Evolutionary conservation across 1,140 invertebrate genomes (phyloP).

Genomic region (Lamellibrachia luymesi): DNA sequence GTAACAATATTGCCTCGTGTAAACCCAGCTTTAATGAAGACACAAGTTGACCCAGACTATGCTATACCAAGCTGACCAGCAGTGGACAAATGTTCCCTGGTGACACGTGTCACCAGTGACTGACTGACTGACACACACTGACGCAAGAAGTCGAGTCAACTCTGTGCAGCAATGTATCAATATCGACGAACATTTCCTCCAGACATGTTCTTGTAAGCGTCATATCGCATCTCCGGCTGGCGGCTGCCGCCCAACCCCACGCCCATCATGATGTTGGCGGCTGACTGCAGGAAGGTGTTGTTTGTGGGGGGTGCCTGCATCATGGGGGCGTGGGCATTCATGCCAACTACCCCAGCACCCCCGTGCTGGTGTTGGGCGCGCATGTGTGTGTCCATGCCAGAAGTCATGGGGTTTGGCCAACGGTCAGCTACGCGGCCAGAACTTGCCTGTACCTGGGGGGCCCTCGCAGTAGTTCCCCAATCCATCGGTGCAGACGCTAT

Average conservation of each 20-base stretch:
- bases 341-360: neutral
- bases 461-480: neutral
- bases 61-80: neutral
- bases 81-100: too few species aligned
- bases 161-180: neutral
- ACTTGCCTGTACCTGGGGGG: neutral
- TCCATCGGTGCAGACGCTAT: neutral
- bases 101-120: too few species aligned
- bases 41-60: neutral
- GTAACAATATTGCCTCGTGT: too few species aligned
- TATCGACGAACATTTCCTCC: conserved; percentile 13
- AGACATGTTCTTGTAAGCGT: conserved; percentile 15
- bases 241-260: conserved; percentile 12
- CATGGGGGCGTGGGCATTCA: conserved; percentile 9
- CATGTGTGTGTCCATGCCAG: conserved; percentile 6
- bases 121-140: neutral
- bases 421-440: neutral
- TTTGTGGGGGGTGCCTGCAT: conserved; percentile 14
- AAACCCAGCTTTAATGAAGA: neutral
- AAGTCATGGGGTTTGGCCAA: neutral
- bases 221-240: conserved; percentile 12
- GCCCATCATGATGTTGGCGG: conserved; percentile 22
- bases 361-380: neutral
- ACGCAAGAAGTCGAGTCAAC: neutral
- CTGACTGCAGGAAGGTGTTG: conserved; percentile 6